Conservation (phyloP, 2,888 invertebrate genomes). For the Latheticus oryzae region DNA sequence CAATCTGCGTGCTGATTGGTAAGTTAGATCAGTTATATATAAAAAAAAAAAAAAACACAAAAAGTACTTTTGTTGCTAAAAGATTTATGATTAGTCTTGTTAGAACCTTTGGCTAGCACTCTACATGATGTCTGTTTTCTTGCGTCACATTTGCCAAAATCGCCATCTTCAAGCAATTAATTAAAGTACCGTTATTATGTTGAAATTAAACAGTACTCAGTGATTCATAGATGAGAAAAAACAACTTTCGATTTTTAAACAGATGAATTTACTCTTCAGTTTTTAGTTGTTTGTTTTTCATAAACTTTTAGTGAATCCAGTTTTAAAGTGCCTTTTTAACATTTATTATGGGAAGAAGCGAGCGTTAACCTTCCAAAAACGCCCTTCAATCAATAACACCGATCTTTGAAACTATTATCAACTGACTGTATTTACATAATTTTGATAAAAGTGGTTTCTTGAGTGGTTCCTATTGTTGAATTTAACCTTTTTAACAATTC, state of each 20-base stretch:
- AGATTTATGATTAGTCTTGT: too few species aligned
- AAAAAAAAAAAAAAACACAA: too few species aligned
- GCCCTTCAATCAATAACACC: conserved; percentile 12
- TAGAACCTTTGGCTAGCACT: too few species aligned
- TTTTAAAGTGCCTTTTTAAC: too few species aligned
- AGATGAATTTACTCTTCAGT: too few species aligned
- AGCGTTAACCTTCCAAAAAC: conserved; percentile 16
- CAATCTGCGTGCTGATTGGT: conserved; percentile 77
- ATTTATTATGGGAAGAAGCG: too few species aligned
- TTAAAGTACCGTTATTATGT: conserved; percentile 10
- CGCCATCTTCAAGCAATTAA: conserved; percentile 1
- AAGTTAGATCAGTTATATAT: too few species aligned
- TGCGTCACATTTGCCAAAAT: neutral
- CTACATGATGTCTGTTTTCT: too few species aligned
- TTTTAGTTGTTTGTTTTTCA: too few species aligned
- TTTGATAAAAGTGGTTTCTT: conserved; percentile 4
- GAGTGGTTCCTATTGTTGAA: conserved; percentile 8
- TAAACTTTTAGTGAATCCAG: too few species aligned
- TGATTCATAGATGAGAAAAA: conserved; percentile 15
- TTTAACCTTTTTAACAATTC: too few species aligned
- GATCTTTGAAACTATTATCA: conserved; percentile 23
- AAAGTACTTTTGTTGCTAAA: too few species aligned
- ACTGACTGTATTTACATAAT: conserved; percentile 10
- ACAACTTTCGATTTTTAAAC: conserved; percentile 15
- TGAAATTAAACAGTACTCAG: conserved; percentile 10